Conservation (phyloP, 1,140 invertebrate species). For the Manduca sexta region DNA sequence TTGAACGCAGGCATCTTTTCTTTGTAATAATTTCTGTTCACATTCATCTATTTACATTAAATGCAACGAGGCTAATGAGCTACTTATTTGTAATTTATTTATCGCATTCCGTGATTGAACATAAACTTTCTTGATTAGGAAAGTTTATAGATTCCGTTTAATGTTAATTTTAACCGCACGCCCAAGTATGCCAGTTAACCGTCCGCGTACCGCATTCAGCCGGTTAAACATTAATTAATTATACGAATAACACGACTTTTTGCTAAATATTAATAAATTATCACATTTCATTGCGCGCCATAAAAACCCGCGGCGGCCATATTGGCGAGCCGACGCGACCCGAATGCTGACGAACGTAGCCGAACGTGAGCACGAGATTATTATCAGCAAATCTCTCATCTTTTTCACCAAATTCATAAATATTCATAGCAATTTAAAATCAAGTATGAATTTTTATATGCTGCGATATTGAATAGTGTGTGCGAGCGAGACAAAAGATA, state of each 20-base stretch:
- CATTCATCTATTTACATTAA: too few relatives aligned
- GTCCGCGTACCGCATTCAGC: too few relatives aligned
- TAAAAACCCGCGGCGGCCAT: conserved; percentile 31
- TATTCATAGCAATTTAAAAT: conserved; percentile 38
- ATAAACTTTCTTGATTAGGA: background rate
- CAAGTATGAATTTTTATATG: conserved; percentile 36
- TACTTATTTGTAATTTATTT: too few relatives aligned
- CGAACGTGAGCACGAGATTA: conserved; percentile 7
- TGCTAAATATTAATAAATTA: too few relatives aligned
- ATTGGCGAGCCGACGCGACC: conserved; percentile 7
- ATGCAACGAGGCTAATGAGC: too few relatives aligned
- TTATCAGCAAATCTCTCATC: conserved; percentile 32
- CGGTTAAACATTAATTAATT: too few relatives aligned
- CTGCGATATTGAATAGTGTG: conserved; percentile 20
- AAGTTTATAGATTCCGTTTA: background rate
- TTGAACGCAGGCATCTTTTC: too few relatives aligned
- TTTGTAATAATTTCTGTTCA: too few relatives aligned
- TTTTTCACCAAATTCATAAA: conserved; percentile 34
- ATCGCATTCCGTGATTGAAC: background rate
- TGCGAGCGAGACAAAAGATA: conserved; percentile 17
- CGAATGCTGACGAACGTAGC: background rate
- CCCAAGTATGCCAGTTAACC: too few relatives aligned
- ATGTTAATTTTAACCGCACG: too few relatives aligned
- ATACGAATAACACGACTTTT: too few relatives aligned
- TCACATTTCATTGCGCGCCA: conserved; percentile 2